phyloP scores from a whole-genome alignment of 2,113 vertebrate genomes.

The Dicrurus megarhynchus region DNA sequence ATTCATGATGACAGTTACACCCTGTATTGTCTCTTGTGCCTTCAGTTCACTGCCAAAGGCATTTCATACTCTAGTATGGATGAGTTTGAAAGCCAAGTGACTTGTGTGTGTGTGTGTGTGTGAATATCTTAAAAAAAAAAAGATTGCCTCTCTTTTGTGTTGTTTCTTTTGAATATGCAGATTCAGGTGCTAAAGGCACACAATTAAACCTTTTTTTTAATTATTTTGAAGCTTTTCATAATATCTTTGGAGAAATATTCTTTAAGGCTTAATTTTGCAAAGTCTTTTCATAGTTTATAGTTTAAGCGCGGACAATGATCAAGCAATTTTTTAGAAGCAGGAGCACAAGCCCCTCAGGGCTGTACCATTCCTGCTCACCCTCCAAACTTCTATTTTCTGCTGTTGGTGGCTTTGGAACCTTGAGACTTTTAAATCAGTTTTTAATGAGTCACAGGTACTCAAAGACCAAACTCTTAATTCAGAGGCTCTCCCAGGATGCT shows the following conservation, averaged over 20 bases:
- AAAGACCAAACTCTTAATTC: constrained; percentile 22
- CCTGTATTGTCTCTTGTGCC: not conserved
- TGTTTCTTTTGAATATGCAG: not conserved
- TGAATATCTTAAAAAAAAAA: not conserved
- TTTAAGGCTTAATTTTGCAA: not conserved
- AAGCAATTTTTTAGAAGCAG: not conserved
- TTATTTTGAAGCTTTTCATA: not conserved
- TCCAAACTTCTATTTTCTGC: not conserved
- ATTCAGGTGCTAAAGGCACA: not conserved
- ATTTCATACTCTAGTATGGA: not conserved
- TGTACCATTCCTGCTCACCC: not conserved
- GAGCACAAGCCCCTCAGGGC: not conserved
- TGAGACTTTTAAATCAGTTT: constrained; percentile 30
- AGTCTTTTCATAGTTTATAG: not conserved
- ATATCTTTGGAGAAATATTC: not conserved
- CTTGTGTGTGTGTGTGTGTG: not conserved
- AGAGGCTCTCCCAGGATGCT: constrained; percentile 8
- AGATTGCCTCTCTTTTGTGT: not conserved
- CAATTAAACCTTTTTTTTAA: not conserved
- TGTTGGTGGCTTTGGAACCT: not conserved
- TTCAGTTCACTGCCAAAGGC: not conserved
- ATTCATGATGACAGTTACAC: not conserved
- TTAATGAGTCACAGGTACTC: constrained; percentile 15
- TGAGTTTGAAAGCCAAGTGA: not conserved
- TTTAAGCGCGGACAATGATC: not conserved